Base-by-base conservation (phyloP, 2,797 vertebrate genomes). In the Enteromius fasciolatus region DNA sequence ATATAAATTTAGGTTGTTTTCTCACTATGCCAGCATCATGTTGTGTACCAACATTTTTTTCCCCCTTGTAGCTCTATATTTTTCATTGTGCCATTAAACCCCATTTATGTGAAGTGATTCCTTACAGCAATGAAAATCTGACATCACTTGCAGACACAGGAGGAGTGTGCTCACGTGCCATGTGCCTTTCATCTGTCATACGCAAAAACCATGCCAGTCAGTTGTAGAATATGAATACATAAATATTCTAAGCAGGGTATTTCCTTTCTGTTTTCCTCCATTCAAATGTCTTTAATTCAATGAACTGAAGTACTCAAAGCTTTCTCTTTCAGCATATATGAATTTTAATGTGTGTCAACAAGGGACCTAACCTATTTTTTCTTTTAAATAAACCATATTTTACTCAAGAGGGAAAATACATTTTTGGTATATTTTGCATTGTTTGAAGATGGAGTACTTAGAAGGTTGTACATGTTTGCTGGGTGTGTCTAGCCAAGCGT, bases 301-400 rank as follows among this genome's bases (percentile, higher is more conserved):
- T 86, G 72, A 84, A 85, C 76, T 25, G 28, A 86, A 84, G 77
- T 59, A 64, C 86, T 85, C 81, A 84, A 85, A 87, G 81, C 67
- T 73, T 68, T 68, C 52, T 54, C 25, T 85, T 85, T 90, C 86
- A 88, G 82, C 88, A 89, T 89, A 82, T 48, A 88, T 92, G 83
- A 85, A 91, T 92, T 87, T 89, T 86, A 78, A 90, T 89, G 76
- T 88, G 78, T 52, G 36, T 68, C 85, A 67, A 80, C 89, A 69
- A 72, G 87, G 85, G 89, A 91, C 80, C 20, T 89, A 87, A 87
- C 89, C 90, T 88, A 90, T 90, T 91, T 88, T 76, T 69, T 81
- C 3, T 64, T 75, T 57, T 54, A 44, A 85, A 39, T 66, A 61
- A 72, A 54, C 77, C 68, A 46, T 23, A 31, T 69, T 83, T 44